Evolutionary conservation across 2,797 vertebrate species (phyloP), one percentile per base, ranked within the genome.

Genomic region (Gadopsis marmoratus): DNA sequence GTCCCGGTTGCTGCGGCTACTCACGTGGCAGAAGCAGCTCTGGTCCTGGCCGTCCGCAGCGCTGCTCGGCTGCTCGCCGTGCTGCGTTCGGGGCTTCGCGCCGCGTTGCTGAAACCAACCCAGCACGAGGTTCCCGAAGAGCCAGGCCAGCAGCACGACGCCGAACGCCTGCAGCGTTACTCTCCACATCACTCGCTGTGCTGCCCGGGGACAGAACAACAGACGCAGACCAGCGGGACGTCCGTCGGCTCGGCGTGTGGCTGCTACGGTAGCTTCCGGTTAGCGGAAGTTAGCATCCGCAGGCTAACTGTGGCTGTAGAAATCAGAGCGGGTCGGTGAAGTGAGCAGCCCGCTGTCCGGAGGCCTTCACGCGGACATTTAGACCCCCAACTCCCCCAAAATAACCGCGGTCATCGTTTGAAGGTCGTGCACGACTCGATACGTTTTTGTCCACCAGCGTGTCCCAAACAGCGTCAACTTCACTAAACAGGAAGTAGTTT

Each of bases 21-120:
- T 92, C 79, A 95, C 95, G 1, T 96, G 95, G 71, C 95, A 96
- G 47, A 96, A 92, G 82, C 95, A 96, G 93, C 92, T 96, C 77
- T 95, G 95, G 70, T 95, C 95, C 56, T 54, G 84, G 35, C 39
- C 79, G 66, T 89, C 78, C 0, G 78, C 0, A 2, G 74, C 65
- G 63, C 43, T 14, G 65, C 67, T 79, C 63, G 69, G 74, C 0
- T 43, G 60, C 39, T 89, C 79, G 67, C 68, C 74, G 39, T 84
- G 80, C 51, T 91, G 86, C 14, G 82, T 91, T 37, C 78, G 72
- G 1, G 86, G 74, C 23, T 91, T 79, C 0, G 6, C 73, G 84
- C 59, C 72, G 65, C 87, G 78, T 8, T 90, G 86, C 14, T 87
- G 88, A 76, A 95, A 94, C 94, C 95, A 95, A 17, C 89, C 88